Evolutionary conservation across 2,797 vertebrate species (phyloP).

Genomic region (Sebastes minor): DNA sequence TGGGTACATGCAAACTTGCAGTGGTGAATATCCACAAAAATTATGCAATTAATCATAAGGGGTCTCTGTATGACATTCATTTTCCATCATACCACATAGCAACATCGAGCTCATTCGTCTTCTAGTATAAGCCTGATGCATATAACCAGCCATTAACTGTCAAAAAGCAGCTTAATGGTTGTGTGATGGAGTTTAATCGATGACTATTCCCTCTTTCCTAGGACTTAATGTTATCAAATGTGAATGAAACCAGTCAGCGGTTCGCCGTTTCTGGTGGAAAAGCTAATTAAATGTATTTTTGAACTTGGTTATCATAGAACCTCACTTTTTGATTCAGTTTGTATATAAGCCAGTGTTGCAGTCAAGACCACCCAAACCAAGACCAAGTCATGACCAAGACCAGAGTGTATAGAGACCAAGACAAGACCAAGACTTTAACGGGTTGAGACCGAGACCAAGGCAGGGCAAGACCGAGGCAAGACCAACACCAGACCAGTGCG

Average conservation of each 20-base stretch:
- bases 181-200: background rate
- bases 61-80: background rate
- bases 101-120: slow-evolving; percentile 8
- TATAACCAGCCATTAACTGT: background rate
- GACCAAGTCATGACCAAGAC: no score
- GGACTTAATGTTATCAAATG: background rate
- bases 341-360: background rate
- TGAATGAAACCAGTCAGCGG: background rate
- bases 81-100: background rate
- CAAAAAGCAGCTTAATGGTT: slow-evolving; percentile 2
- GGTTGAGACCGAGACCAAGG: no score
- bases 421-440: no score
- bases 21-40: background rate
- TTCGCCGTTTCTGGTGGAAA: background rate
- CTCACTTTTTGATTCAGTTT: background rate
- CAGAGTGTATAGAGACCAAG: no score
- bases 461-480: no score
- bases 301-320: background rate
- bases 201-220: background rate
- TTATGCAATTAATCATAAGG: slow-evolving; percentile 24
- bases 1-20: background rate
- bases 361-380: no score
- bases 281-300: background rate
- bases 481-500: no score
- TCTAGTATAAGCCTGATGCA: background rate